phyloP scores from a whole-genome alignment of 2,888 invertebrate species.

The Diarsia mendica region DNA sequence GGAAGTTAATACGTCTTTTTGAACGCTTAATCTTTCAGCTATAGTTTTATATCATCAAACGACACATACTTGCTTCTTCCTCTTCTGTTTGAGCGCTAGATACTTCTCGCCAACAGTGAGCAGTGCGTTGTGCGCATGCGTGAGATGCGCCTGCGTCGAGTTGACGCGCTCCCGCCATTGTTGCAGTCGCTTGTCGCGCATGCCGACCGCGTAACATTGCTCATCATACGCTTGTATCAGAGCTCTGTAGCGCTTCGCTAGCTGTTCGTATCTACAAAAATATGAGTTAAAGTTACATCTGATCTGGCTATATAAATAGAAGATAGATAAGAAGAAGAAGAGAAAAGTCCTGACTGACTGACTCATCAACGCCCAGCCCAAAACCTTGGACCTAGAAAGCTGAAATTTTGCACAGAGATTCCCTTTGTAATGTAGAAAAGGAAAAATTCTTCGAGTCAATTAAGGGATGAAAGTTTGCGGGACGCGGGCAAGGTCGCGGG shows the following conservation, averaged over 20 bases:
- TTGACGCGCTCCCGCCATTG: conserved; percentile 70
- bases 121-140: conserved; percentile 76
- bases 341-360: too few relatives aligned
- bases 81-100: conserved; percentile 76
- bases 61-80: conserved; percentile 73
- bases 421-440: too few relatives aligned
- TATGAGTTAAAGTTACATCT: too few relatives aligned
- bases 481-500: too few relatives aligned
- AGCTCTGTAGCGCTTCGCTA: conserved; percentile 81
- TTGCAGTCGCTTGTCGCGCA: conserved; percentile 72
- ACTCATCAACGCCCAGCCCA: too few relatives aligned
- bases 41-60: not conserved
- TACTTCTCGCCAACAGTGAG: conserved; percentile 83
- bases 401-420: too few relatives aligned
- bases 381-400: too few relatives aligned
- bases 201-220: conserved; percentile 70
- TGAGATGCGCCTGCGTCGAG: conserved; percentile 72
- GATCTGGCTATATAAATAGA: too few relatives aligned
- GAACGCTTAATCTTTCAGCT: not conserved
- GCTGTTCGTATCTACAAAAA: conserved; percentile 81
- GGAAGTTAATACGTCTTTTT: not conserved
- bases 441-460: too few relatives aligned
- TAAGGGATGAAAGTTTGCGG: too few relatives aligned
- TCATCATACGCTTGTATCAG: conserved; percentile 79
- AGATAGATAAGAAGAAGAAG: too few relatives aligned